Evolutionary conservation across 2,113 vertebrate genomes (phyloP), one percentile per base, ranked within the genome.

Genomic region (Gnathonemus echidnorhynchus): DNA sequence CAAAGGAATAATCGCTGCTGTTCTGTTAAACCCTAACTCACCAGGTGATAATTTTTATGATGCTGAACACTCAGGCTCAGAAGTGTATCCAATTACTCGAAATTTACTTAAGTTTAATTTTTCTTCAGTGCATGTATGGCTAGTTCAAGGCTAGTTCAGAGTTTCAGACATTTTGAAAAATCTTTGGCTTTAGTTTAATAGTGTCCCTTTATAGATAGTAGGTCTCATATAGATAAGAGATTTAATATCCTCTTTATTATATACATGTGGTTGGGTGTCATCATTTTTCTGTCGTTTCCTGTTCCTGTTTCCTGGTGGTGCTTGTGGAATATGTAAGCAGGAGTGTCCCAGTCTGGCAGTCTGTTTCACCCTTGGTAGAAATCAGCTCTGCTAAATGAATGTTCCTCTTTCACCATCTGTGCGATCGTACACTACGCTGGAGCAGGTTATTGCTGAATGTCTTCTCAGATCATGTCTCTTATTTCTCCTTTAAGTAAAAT

Each of bases 401-500:
- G 21, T 48, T 24, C 39, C 6, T 17, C 5, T 46, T 42, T 83
- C 1, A 83, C 42, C 39, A 46, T 45, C 77, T 83, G 77, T 83
- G 77, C 24, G 31, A 83, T 21, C 1, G 19, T 46, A n/a, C 19
- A 21, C 80, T 24, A 84, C 1, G 42, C 21, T 7, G 46, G 21
- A 13, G 24, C 84, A 86, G 84, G 24, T 53, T 53, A 39, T 56
- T 31, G 27, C 49, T 3, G 4, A 9, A 1, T 53, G 27, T 87
- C 13, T 27, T 17, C 86, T 35, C 31, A 53, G 86, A 53, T 87
- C 86, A 31, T 53, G 86, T 53, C 35, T 53, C 13, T 31, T 56
- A 1, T 46, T 53, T 85, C 86, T 31, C 77, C 39, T 53, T 84
- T 31, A 62, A 90, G 53, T 53, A 10, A 84, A 90, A 92, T 90